Conservation (phyloP, 2,113 vertebrate genomes). For the Menura novaehollandiae region DNA sequence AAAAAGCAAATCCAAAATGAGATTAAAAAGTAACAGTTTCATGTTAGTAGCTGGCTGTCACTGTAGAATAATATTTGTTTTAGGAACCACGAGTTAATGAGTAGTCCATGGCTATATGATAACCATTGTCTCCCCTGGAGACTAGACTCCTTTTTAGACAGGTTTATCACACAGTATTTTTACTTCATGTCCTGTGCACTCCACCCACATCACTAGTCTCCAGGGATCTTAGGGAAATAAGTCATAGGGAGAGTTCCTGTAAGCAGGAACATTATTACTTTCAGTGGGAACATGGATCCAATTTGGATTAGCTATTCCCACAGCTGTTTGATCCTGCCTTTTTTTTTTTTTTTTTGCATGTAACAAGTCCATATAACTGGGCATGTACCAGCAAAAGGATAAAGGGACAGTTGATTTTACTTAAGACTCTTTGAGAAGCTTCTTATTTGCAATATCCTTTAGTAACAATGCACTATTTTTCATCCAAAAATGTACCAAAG, state of each 20-base stretch:
- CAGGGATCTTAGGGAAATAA: neutral
- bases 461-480: neutral
- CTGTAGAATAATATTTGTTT: slow-evolving; percentile 18
- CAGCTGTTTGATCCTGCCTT: neutral
- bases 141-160: neutral
- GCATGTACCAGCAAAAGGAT: neutral
- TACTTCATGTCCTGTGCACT: neutral
- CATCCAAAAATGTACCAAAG: neutral
- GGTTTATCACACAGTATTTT: slow-evolving; percentile 20
- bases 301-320: neutral
- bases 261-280: neutral
- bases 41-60: neutral
- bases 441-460: neutral
- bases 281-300: neutral
- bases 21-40: neutral
- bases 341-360: neutral
- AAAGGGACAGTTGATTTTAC: neutral
- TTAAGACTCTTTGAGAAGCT: neutral
- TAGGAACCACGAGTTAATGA: neutral
- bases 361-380: neutral
- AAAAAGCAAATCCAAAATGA: neutral
- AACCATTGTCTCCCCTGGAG: neutral
- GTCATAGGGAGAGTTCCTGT: neutral
- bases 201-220: neutral
- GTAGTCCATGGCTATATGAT: neutral